Base-by-base conservation (phyloP, 2,797 vertebrate species). In the Dryobates pubescens region DNA sequence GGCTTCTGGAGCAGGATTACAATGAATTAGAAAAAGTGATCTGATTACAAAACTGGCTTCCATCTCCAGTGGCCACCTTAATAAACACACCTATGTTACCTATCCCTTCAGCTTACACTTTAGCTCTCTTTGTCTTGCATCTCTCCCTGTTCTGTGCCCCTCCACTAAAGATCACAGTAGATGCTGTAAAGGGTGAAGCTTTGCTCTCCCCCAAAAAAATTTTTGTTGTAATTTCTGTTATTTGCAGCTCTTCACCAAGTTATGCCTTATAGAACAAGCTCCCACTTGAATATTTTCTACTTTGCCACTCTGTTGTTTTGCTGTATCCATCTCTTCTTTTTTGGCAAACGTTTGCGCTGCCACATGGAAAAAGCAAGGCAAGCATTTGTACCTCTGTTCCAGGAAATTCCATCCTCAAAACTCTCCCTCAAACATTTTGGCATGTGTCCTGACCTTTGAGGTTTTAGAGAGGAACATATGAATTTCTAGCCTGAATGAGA, bases 361-460 rank as follows among this genome's bases (percentile, higher is more conserved):
- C 58, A 29, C 20, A 34, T 16, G 19, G 73, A 72, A 85, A 82
- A 58, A 77, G 20, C 3, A 0, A 89, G 5, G 19, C 41, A 89
- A 7, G 2, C 19, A 51, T 89, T 85, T 82, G 11, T 76, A 71
- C 17, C 45, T 79, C 58, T 3, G 4, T 71, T 87, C 56, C 82
- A 73, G 82, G 82, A 93, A 91, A 92, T 65, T 86, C 45, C 74
- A 59, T 58, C 65, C 45, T 92, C 61, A 80, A 49, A 77, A 71
- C 18, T 43, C 14, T 73, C 30, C n/a, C 70, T 70, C 57, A 76
- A 32, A 61, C 36, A 56, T 76, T 83, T 86, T 86, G 75, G 59
- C 24, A 29, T 29, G 4, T 51, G 23, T 77, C 58, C 62, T 80
- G 41, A n/a, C 49, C 80, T 84, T 67, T 89, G 58, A 87, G 41